These are phyloP conservation scores for Botia kubotai DNA, from an alignment of 2,797 vertebrate genomes.

Conservation along the genomic window DNA sequence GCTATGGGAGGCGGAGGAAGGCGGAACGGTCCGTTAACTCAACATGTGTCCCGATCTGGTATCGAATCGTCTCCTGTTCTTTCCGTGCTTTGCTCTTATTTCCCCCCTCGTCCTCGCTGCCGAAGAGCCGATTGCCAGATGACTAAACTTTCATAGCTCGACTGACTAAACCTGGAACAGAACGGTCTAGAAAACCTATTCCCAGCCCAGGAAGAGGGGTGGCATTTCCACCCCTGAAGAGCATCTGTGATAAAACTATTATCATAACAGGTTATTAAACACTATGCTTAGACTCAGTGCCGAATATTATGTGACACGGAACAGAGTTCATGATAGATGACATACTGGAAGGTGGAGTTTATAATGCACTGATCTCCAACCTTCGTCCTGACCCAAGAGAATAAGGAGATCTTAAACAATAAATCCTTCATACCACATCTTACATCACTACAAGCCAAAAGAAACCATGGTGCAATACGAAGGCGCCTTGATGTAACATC, in stretches of 20 bases:
- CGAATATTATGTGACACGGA: not conserved
- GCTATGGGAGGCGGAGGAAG: constrained; percentile 57
- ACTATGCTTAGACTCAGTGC: not conserved
- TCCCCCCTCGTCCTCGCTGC: constrained; percentile 53
- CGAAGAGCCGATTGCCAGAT: constrained; percentile 51
- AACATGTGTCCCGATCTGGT: constrained; percentile 82
- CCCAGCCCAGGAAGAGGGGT: not conserved
- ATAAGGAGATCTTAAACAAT: not conserved
- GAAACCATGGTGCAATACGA: not conserved
- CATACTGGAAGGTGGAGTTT: constrained; percentile 18
- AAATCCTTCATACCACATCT: not conserved
- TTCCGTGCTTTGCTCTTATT: constrained; percentile 57
- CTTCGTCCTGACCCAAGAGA: not conserved
- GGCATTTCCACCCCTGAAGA: not conserved
- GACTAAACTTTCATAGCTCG: constrained; percentile 65
- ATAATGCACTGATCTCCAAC: not conserved
- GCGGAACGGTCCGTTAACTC: constrained; percentile 73
- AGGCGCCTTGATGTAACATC: not conserved
- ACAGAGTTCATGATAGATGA: not conserved
- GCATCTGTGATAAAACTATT: not conserved
- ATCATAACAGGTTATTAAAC: not conserved
- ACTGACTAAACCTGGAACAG: constrained; percentile 54
- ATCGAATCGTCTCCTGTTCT: constrained; percentile 64
- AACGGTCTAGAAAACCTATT: constrained; percentile 34
- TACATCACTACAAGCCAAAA: not conserved